Conservation (phyloP, 2,888 invertebrate genomes). For the Agonopterix heracliana region DNA sequence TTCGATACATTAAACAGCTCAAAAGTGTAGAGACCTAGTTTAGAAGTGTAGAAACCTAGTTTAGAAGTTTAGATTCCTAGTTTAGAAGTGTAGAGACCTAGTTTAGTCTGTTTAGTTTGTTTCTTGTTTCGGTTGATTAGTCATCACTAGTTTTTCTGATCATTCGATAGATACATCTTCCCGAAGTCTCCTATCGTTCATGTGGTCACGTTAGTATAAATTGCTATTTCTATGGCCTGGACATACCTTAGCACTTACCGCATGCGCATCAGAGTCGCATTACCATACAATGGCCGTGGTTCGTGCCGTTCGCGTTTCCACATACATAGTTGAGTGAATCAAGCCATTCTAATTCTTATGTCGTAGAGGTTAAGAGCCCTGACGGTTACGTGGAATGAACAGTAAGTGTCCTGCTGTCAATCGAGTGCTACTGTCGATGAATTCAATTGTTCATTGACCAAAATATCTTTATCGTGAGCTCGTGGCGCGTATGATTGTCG, state of each 20-base stretch:
- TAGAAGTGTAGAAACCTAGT: too few relatives aligned
- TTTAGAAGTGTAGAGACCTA: too few relatives aligned
- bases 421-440: conserved; percentile 26
- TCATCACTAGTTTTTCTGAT: too few relatives aligned
- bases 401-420: conserved; percentile 21
- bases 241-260: background rate
- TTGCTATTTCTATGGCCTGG: background rate
- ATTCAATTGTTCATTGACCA: conserved; percentile 21
- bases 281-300: conserved; percentile 10
- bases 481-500: background rate
- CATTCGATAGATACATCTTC: too few relatives aligned
- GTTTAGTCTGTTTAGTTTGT: too few relatives aligned
- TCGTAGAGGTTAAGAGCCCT: too few relatives aligned
- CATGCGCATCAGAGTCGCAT: conserved; percentile 6
- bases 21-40: too few relatives aligned
- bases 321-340: too few relatives aligned
- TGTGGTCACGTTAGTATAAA: background rate
- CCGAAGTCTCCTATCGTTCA: background rate
- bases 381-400: background rate
- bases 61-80: too few relatives aligned
- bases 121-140: too few relatives aligned
- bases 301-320: background rate
- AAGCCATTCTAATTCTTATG: too few relatives aligned
- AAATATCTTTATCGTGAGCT: conserved; percentile 17
- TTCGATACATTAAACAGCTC: too few relatives aligned